Evolutionary conservation across 2,888 invertebrate species (phyloP).

Genomic region (Amblyteles armatorius): DNA sequence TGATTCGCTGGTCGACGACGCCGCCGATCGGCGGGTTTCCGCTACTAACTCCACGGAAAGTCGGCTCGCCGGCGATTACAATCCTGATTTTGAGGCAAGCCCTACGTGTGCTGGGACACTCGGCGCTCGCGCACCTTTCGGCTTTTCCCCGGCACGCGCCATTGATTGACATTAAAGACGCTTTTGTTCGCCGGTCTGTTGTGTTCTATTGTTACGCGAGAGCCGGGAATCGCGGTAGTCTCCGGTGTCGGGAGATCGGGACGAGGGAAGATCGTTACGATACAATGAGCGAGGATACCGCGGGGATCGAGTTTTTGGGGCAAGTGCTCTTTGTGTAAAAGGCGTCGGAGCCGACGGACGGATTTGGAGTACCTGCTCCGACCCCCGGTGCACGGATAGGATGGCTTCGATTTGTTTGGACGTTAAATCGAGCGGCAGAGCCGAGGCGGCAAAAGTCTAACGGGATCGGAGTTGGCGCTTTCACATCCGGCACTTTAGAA

Average conservation of each 20-base stretch:
- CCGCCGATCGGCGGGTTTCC: constrained; percentile 38
- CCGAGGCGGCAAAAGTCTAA: constrained; percentile 40
- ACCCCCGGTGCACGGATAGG: not conserved
- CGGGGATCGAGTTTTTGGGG: constrained; percentile 29
- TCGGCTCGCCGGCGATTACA: constrained; percentile 6
- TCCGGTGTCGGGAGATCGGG: constrained; percentile 10
- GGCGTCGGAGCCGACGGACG: constrained; percentile 11
- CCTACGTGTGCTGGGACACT: not conserved
- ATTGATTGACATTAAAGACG: constrained; percentile 23
- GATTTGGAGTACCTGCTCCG: constrained; percentile 43
- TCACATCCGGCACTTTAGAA: not conserved
- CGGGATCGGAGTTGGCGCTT: not conserved
- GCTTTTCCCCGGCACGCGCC: constrained; percentile 31
- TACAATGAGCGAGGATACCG: not conserved
- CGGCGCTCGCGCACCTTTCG: not conserved
- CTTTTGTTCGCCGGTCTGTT: not conserved
- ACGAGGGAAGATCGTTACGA: constrained; percentile 8
- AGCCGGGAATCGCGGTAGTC: not conserved
- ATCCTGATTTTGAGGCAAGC: not conserved
- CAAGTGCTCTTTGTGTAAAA: constrained; percentile 14
- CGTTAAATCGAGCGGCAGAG: constrained; percentile 20
- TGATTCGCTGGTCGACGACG: not conserved
- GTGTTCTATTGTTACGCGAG: not conserved
- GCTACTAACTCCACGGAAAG: not conserved
- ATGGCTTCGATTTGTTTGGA: constrained; percentile 1